These are phyloP conservation scores for Melopsittacus undulatus DNA, from an alignment of 2,797 vertebrate species.

Conservation along the genomic window DNA sequence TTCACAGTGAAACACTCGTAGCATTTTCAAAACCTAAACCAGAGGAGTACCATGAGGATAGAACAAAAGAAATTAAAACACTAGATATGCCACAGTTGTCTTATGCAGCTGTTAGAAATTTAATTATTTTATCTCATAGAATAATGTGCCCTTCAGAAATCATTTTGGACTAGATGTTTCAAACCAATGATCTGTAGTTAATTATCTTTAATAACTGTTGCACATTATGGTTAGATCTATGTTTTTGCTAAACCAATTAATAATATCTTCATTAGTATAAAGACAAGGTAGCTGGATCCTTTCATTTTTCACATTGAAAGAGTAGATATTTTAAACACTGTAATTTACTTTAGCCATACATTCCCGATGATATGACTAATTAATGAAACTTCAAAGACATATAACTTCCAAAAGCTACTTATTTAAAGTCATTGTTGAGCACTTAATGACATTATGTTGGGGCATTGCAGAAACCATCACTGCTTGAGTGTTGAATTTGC, in stretches of 20 bases:
- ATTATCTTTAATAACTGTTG: constrained; percentile 90
- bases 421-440: constrained; percentile 81
- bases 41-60: constrained; percentile 77
- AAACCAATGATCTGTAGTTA: constrained; percentile 88
- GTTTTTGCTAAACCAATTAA: constrained; percentile 89
- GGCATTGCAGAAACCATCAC: constrained; percentile 69
- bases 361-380: constrained; percentile 83
- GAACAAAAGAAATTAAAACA: constrained; percentile 86
- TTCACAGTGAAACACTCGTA: constrained; percentile 67
- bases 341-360: constrained; percentile 87
- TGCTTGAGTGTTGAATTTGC: constrained; percentile 67
- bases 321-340: constrained; percentile 86
- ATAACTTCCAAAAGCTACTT: constrained; percentile 83
- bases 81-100: constrained; percentile 81
- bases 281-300: constrained; percentile 85
- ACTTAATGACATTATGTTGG: constrained; percentile 78
- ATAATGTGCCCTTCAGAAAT: constrained; percentile 88
- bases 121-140: constrained; percentile 88
- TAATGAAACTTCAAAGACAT: constrained; percentile 84
- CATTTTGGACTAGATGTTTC: constrained; percentile 88
- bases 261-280: constrained; percentile 88
- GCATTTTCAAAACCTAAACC: constrained; percentile 77
- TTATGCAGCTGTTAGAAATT: constrained; percentile 85
- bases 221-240: constrained; percentile 88
- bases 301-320: constrained; percentile 88